Percentiles rank a stretch among this genome's conserved stretches.
phyloP scores from a whole-genome alignment of 2,113 vertebrate species.

The Eleginops maclovinus region DNA sequence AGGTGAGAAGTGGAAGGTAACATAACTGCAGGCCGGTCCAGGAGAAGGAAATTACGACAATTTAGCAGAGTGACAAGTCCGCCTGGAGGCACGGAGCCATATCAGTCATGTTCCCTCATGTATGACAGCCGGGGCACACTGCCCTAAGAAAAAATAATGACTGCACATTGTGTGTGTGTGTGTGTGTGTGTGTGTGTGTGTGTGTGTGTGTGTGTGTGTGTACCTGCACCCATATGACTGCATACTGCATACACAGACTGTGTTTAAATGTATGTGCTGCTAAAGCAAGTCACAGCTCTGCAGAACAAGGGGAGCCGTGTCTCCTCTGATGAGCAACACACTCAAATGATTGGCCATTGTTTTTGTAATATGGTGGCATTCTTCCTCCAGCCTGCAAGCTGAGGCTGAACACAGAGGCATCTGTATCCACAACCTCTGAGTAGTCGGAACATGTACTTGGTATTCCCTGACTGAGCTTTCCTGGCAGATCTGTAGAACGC shows the following conservation, averaged over 20 bases:
- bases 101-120: slow-evolving; percentile 69
- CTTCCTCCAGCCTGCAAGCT: slow-evolving; percentile 56
- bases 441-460: slow-evolving; percentile 58
- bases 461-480: slow-evolving; percentile 69
- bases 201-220: slow-evolving; percentile 15
- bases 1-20: slow-evolving; percentile 59
- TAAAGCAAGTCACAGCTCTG: slow-evolving; percentile 6
- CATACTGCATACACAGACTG: slow-evolving; percentile 5
- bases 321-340: slow-evolving; percentile 61
- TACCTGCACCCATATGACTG: not conserved
- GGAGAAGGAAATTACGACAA: slow-evolving; percentile 66
- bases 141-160: slow-evolving; percentile 52
- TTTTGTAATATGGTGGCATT: slow-evolving; percentile 62
- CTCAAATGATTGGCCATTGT: slow-evolving; percentile 61
- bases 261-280: not conserved
- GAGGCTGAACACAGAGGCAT: slow-evolving; percentile 57
- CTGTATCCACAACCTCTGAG: slow-evolving; percentile 55
- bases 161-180: slow-evolving; percentile 12
- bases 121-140: slow-evolving; percentile 57
- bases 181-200: slow-evolving; percentile 7
- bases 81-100: slow-evolving; percentile 53
- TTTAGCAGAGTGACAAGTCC: slow-evolving; percentile 63
- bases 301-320: slow-evolving; percentile 51
- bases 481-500: slow-evolving; percentile 53
- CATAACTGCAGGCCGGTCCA: slow-evolving; percentile 27